These are phyloP conservation scores for Cactoblastis cactorum DNA, from an alignment of 2,888 invertebrate genomes.

Conservation along the genomic window DNA sequence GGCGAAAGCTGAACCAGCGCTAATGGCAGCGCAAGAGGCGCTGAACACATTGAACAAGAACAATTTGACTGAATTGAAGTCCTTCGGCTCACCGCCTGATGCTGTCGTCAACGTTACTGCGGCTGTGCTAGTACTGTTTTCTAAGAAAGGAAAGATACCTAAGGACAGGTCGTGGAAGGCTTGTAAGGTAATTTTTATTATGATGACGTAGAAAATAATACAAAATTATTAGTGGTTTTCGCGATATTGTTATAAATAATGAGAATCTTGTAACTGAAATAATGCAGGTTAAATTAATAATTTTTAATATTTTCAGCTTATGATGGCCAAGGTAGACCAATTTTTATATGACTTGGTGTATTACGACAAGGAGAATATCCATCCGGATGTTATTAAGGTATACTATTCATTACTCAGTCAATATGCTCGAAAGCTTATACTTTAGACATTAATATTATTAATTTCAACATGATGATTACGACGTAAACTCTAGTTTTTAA, in stretches of 20 bases:
- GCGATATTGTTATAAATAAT: no score
- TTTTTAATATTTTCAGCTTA: slow-evolving; percentile 57
- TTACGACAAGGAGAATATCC: slow-evolving; percentile 96
- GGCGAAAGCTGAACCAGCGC: slow-evolving; percentile 93
- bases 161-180: slow-evolving; percentile 96
- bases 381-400: slow-evolving; percentile 91
- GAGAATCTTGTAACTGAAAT: no score
- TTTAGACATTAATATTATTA: no score
- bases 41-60: slow-evolving; percentile 95
- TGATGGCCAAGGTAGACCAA: slow-evolving; percentile 94
- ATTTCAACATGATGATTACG: no score
- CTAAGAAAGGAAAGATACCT: slow-evolving; percentile 90
- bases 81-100: slow-evolving; percentile 94
- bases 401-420: neutral
- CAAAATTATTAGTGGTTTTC: no score
- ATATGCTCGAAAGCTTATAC: no score
- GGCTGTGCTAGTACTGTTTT: slow-evolving; percentile 92
- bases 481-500: no score
- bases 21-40: slow-evolving; percentile 93
- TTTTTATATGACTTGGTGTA: slow-evolving; percentile 90
- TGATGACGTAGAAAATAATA: no score
- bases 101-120: slow-evolving; percentile 92
- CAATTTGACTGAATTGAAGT: slow-evolving; percentile 95
- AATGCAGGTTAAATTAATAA: no score
- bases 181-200: slow-evolving; percentile 79